These are phyloP conservation scores for Myotis davidii DNA, from an alignment of 2,113 vertebrate species.

Conservation along the genomic window DNA sequence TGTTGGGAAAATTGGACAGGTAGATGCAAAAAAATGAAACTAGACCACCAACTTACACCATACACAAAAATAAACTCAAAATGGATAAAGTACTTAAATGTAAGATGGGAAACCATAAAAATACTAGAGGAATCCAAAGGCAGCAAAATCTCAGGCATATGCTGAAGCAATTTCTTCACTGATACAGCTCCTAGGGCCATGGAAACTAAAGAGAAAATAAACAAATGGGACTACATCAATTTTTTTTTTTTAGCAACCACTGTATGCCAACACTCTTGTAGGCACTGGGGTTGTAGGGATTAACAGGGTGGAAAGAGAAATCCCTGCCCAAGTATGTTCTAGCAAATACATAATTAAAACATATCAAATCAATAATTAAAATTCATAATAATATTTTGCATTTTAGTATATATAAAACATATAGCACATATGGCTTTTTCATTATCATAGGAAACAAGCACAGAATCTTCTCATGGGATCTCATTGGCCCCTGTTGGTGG, in stretches of 20 bases:
- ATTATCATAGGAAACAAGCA: neutral
- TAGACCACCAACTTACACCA: too few species aligned
- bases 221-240: neutral
- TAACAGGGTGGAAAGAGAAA: neutral
- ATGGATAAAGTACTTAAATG: too few species aligned
- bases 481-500: neutral
- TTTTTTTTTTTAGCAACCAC: neutral
- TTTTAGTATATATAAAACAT: neutral
- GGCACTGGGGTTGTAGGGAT: neutral
- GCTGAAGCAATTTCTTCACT: too few species aligned
- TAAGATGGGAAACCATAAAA: too few species aligned
- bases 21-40: too few species aligned
- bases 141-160: too few species aligned
- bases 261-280: neutral
- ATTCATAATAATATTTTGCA: neutral
- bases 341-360: slow-evolving; percentile 32
- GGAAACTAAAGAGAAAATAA: too few species aligned
- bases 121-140: too few species aligned
- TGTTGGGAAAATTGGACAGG: too few species aligned
- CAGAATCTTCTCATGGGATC: neutral
- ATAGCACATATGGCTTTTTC: neutral
- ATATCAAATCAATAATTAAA: neutral
- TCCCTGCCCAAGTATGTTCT: neutral
- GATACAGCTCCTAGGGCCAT: too few species aligned
- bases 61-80: too few species aligned